Conservation (phyloP, 2,888 invertebrate genomes). For the Pogonocherus hispidulus region DNA sequence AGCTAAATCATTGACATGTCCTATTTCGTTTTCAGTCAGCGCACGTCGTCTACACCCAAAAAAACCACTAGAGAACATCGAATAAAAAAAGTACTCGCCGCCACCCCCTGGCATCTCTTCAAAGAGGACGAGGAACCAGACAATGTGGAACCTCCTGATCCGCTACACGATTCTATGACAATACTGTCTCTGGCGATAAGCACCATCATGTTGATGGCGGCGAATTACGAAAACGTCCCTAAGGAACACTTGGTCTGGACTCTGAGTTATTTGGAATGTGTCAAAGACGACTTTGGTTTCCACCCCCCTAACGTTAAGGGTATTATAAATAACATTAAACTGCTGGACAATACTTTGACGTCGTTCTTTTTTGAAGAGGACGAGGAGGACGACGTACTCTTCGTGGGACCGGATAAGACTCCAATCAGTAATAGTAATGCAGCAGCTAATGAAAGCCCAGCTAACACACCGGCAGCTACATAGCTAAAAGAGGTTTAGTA, state of each 20-base stretch:
- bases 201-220: slow-evolving; percentile 33
- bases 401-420: not conserved
- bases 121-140: slow-evolving; percentile 5
- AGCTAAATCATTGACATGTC: no score
- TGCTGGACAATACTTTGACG: slow-evolving; percentile 7
- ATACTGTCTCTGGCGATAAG: slow-evolving; percentile 35
- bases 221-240: slow-evolving; percentile 11
- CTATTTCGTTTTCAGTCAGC: not conserved
- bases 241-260: slow-evolving; percentile 37
- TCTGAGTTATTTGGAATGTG: slow-evolving; percentile 35
- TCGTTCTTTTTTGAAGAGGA: slow-evolving; percentile 1
- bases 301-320: slow-evolving; percentile 39
- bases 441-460: no score
- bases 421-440: no score
- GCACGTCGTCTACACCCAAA: not conserved
- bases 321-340: slow-evolving; percentile 39
- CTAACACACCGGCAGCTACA: no score
- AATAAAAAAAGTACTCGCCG: not conserved
- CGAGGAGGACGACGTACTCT: not conserved
- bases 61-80: slow-evolving; percentile 12
- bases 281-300: slow-evolving; percentile 41
- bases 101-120: slow-evolving; percentile 7
- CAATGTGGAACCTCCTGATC: slow-evolving; percentile 10
- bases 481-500: no score
- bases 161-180: slow-evolving; percentile 53